Evolutionary conservation across 1,140 invertebrate genomes (phyloP).

Genomic region (Drosophila ogumai): DNA sequence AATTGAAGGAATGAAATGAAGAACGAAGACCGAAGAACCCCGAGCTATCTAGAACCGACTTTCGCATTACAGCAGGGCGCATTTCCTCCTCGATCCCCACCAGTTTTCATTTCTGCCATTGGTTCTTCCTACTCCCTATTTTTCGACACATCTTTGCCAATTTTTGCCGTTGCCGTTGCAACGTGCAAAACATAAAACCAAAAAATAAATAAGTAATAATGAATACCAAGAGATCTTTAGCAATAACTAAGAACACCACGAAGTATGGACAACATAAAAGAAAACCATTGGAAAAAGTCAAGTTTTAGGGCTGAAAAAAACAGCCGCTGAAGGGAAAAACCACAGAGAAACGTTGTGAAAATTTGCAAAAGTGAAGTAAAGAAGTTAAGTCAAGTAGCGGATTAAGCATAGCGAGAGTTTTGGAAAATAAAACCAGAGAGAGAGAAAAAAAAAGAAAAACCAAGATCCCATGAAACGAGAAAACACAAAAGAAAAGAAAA

Average conservation of each 20-base stretch:
- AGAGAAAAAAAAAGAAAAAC: slow-evolving; percentile 3
- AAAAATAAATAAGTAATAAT: slow-evolving; percentile 16
- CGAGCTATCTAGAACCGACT: slow-evolving; percentile 61
- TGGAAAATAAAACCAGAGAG: slow-evolving; percentile 26
- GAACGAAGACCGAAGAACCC: neutral
- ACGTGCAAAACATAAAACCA: slow-evolving; percentile 19
- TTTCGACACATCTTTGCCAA: slow-evolving; percentile 62
- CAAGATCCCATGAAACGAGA: slow-evolving; percentile 28
- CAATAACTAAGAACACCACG: slow-evolving; percentile 56
- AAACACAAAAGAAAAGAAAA: slow-evolving; percentile 27
- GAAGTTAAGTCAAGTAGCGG: slow-evolving; percentile 57
- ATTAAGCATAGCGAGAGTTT: slow-evolving; percentile 65
- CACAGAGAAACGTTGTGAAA: slow-evolving; percentile 47
- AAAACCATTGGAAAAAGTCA: slow-evolving; percentile 34
- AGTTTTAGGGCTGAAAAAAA: slow-evolving; percentile 25
- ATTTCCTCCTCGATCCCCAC: slow-evolving; percentile 45
- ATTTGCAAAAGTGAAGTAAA: slow-evolving; percentile 46
- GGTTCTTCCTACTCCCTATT: slow-evolving; percentile 61
- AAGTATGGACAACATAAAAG: slow-evolving; percentile 18
- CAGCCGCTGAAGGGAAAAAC: slow-evolving; percentile 14
- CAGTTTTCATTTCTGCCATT: slow-evolving; percentile 50
- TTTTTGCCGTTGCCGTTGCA: slow-evolving; percentile 75
- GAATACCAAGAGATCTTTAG: slow-evolving; percentile 44
- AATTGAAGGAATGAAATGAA: neutral
- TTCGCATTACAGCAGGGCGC: slow-evolving; percentile 44